These are phyloP conservation scores for Apoderus coryli DNA, from an alignment of 2,888 invertebrate species.

Conservation along the genomic window DNA sequence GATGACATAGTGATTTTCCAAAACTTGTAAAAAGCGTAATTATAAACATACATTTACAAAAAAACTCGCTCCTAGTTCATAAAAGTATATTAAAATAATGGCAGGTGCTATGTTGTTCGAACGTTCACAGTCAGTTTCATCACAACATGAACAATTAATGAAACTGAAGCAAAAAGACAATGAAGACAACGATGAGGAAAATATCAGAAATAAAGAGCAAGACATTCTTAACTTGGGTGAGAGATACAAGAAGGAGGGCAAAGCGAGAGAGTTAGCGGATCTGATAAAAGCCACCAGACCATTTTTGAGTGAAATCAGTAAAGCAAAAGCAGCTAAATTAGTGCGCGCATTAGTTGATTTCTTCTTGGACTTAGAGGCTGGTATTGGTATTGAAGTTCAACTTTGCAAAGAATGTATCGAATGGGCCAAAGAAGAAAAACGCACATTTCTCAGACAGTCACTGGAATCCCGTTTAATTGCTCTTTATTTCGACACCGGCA, in stretches of 20 bases:
- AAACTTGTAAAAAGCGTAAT: too few species aligned
- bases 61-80: too few species aligned
- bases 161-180: constrained; percentile 68
- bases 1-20: too few species aligned
- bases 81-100: too few species aligned
- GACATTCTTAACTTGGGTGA: constrained; percentile 86
- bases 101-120: constrained; percentile 85
- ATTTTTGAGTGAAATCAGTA: constrained; percentile 88
- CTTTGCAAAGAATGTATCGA: constrained; percentile 96
- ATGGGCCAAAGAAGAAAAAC: constrained; percentile 96
- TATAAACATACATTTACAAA: too few species aligned
- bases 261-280: constrained; percentile 82
- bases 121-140: constrained; percentile 63
- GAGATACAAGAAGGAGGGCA: constrained; percentile 83
- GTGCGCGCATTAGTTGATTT: constrained; percentile 94
- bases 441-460: constrained; percentile 93
- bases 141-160: constrained; percentile 62
- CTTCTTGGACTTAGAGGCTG: constrained; percentile 93
- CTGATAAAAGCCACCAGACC: constrained; percentile 92
- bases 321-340: constrained; percentile 97
- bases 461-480: constrained; percentile 90
- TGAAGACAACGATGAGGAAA: constrained; percentile 66
- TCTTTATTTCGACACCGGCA: constrained; percentile 82
- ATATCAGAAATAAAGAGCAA: constrained; percentile 85
- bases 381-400: constrained; percentile 87